Base-by-base conservation (phyloP, 2,888 invertebrate genomes). In the Galeruca laticollis region DNA sequence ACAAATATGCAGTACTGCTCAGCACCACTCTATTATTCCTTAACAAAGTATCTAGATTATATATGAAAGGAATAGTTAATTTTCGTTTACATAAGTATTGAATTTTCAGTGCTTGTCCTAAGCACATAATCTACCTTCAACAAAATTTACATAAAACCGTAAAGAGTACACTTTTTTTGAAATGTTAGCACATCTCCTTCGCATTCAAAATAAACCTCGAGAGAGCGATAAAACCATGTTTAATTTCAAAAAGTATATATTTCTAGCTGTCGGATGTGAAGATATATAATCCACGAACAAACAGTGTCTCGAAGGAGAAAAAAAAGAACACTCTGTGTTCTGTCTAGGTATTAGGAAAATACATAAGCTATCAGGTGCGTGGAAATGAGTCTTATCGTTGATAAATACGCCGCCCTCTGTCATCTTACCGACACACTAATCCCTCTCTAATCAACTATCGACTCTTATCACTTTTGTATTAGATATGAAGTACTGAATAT, bases 341-440 rank as follows among this genome's bases (percentile, higher is more conserved):
- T 78, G 78, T 78, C 75, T 77, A 76, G 72, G 76, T 74, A 75
- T 76, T 73, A 76, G 78, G 78, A 82, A 81, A 82, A 81, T 81
- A 79, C 78, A 78, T 78, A 78, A 26, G 78, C 82, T 83, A 83
- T 84, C 84, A 84, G 84, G 84, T 84, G 83, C 83, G 79, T 79
- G 77, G 77, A 76, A 73, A 72, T 67, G 67, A 60, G 73, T 76
- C 77, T 82, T 82, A 82, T 82, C 82, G 71, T 72, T 76, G 75
- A 80, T 81, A 84, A 84, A 84, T 79, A 81, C 69, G 81, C 84
- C 84, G 84, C 79, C 77, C 72, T 78, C 79, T 80, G 79, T 82
- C 82, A 83, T 83, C 82, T 84, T 62, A 76, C 83, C 84, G 83
- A 80, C 74, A 71, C 76, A 75, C 79, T 83, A 83, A 84, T 83